Base-by-base conservation (phyloP, 2,888 invertebrate species). In the Hololepta plana region DNA sequence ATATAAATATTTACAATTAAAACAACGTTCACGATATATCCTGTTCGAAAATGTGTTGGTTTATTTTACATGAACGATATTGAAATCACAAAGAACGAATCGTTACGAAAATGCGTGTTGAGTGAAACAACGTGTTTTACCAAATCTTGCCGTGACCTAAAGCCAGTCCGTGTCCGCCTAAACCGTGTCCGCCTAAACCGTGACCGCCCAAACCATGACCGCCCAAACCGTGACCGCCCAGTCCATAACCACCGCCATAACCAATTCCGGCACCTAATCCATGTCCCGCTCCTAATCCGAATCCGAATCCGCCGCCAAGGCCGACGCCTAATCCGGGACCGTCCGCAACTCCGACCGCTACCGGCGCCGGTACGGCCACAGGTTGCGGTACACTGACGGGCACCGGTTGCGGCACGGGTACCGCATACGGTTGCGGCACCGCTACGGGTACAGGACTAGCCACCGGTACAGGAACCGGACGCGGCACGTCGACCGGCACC, bases 201-300 rank as follows among this genome's bases (percentile, higher is more conserved):
- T 25, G 12, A 9, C 28, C 32, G 12, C 32, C 29, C 14, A 77
- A 76, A 55, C 79, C 79, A 2, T 85, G 82, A 21, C 82, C 72
- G 22, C 55, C 67, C 3, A 57, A 71, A 28, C 71, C 69, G 0
- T 55, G 59, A 12, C 51, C 57, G 3, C 51, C 52, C n/a, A 33
- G 44, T 2, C 47, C 54, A 17, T 50, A 56, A 12, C 56, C 62
- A 7, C 38, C 53, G 4, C 51, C 35, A 24, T 31, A 27, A 4
- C 46, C 44, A 4, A 37, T 41, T 26, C 43, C 47, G 3, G 45
- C 46, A 4, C 45, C 47, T 4, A 31, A 44, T 8, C 27, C 24
- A 27, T 17, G n/a, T 2, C 31, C 14, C n/a, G 24, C 12, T 13
- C 16, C 24, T 14, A 26, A 10, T 3, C 17, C 14, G 20, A 15